These are phyloP conservation scores for Peromyscus eremicus DNA, from an alignment of 2,797 vertebrate genomes.

Conservation along the genomic window DNA sequence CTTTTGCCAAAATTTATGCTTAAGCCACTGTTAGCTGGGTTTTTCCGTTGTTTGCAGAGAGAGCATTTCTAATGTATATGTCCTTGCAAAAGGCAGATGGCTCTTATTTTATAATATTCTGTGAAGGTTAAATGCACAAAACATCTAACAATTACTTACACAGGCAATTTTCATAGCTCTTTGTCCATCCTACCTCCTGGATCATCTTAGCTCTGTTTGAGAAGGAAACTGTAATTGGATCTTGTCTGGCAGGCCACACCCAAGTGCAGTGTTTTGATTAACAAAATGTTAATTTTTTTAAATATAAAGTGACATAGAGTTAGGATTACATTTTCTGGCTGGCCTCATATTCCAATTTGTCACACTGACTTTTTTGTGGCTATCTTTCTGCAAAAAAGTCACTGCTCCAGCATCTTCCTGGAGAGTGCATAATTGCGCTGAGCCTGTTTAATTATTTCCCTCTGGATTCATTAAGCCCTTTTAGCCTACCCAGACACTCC, in stretches of 20 bases:
- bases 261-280: not conserved
- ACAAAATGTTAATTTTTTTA: constrained; percentile 30
- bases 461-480: constrained; percentile 46
- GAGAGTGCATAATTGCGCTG: not conserved
- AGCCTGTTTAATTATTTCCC: constrained; percentile 45
- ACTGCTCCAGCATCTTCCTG: not conserved
- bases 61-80: not conserved
- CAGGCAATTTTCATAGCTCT: not conserved
- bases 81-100: not conserved
- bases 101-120: not conserved
- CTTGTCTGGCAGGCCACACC: not conserved
- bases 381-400: constrained; percentile 22
- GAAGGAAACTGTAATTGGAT: not conserved
- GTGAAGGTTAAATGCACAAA: constrained; percentile 17
- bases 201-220: not conserved
- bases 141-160: not conserved
- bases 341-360: not conserved
- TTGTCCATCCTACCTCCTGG: not conserved
- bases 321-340: constrained; percentile 30
- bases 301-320: not conserved
- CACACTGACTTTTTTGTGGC: not conserved
- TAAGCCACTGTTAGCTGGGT: not conserved
- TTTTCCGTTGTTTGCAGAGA: constrained; percentile 41
- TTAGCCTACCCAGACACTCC: not conserved
- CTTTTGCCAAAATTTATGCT: not conserved